Percentiles rank a stretch among this genome's conserved stretches.
Evolutionary conservation across 2,113 vertebrate species (phyloP).

Genomic region (Nestor notabilis): DNA sequence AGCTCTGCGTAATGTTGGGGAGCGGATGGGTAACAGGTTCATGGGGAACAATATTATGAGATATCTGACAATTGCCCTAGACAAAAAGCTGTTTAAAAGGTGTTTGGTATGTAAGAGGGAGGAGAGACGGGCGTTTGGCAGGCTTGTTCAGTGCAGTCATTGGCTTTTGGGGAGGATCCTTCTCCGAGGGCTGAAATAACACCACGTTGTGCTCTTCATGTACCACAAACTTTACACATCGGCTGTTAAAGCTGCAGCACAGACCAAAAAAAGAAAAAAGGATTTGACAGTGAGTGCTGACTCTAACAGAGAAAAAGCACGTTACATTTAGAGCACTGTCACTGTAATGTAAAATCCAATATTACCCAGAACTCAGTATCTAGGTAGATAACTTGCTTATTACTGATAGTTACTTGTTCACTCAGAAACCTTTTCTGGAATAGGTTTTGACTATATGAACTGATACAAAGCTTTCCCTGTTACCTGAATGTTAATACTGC

Average conservation of each 20-base stretch:
- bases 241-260: slow-evolving; percentile 21
- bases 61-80: not conserved
- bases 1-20: not conserved
- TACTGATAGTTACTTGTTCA: not conserved
- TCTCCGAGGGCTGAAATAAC: slow-evolving; percentile 28
- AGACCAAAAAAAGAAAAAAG: not conserved
- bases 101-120: slow-evolving; percentile 13
- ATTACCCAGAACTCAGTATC: not conserved
- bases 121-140: slow-evolving; percentile 31
- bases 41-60: not conserved
- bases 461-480: not conserved
- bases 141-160: slow-evolving; percentile 45
- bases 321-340: not conserved
- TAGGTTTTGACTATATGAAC: not conserved
- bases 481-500: not conserved
- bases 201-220: slow-evolving; percentile 15
- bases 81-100: slow-evolving; percentile 8
- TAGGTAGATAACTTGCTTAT: not conserved
- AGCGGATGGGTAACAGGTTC: slow-evolving; percentile 17
- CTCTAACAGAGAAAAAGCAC: not conserved
- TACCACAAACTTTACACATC: slow-evolving; percentile 48
- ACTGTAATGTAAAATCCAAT: not conserved
- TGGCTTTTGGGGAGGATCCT: slow-evolving; percentile 57
- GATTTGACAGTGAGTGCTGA: not conserved
- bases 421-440: not conserved